Conservation (phyloP, 2,888 invertebrate species). For the Lasioglossum calceatum region DNA sequence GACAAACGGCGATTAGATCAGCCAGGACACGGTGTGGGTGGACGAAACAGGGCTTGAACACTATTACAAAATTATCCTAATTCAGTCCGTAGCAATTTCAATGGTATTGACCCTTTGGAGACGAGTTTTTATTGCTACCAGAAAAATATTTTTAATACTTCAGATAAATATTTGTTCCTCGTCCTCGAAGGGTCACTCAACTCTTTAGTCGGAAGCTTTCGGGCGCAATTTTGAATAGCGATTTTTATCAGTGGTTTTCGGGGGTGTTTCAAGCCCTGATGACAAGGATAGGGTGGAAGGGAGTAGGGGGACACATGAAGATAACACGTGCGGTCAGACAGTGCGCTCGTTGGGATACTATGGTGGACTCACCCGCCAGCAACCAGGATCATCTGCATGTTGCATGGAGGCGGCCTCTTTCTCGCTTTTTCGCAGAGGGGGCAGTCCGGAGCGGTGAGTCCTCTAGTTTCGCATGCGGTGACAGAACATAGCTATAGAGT, state of each 20-base stretch:
- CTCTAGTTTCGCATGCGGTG: slow-evolving; percentile 76
- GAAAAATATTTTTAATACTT: background rate
- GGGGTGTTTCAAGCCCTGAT: background rate
- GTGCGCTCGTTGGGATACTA: slow-evolving; percentile 69
- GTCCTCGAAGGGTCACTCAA: background rate
- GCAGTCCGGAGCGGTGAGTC: slow-evolving; percentile 74
- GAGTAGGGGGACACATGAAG: slow-evolving; percentile 2
- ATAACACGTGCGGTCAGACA: slow-evolving; percentile 41
- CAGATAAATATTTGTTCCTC: background rate
- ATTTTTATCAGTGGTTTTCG: background rate
- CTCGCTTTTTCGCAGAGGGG: slow-evolving; percentile 75
- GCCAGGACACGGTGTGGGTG: background rate
- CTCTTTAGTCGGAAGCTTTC: background rate
- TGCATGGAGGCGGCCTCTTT: slow-evolving; percentile 84
- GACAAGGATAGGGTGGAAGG: background rate
- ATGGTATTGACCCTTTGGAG: no score
- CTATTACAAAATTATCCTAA: background rate
- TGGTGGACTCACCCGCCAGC: slow-evolving; percentile 85
- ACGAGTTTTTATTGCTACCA: no score
- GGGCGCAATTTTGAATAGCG: background rate
- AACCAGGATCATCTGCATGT: slow-evolving; percentile 85
- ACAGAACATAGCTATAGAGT: slow-evolving; percentile 75
- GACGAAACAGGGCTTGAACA: background rate
- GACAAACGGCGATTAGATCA: slow-evolving; percentile 6
- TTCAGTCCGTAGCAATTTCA: no score